Evolutionary conservation across 2,797 vertebrate genomes (phyloP).

Genomic region (Florisuga fusca): DNA sequence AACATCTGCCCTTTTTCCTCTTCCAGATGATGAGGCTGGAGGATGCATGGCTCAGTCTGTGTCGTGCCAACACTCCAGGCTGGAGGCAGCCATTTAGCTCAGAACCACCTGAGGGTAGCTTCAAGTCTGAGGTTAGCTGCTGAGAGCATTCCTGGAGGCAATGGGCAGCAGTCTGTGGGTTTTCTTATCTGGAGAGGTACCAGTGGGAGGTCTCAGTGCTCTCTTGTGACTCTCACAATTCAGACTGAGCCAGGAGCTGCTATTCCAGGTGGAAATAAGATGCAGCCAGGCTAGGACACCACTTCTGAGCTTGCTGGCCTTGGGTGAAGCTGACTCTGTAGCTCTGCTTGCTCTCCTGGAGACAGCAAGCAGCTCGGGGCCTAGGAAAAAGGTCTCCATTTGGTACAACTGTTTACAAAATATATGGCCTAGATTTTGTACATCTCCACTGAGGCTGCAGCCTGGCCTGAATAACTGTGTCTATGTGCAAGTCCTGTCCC

Average conservation of each 20-base stretch:
- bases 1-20: not conserved
- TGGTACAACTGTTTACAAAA: not conserved
- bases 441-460: not conserved
- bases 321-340: not conserved
- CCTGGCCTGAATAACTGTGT: not conserved
- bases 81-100: not conserved
- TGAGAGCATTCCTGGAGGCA: not conserved
- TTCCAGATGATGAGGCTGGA: slow-evolving; percentile 8
- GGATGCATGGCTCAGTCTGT: rapidly evolving
- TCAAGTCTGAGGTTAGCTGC: not conserved
- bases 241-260: not conserved
- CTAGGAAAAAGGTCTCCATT: not conserved
- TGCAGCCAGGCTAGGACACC: not conserved
- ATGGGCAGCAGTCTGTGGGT: not conserved
- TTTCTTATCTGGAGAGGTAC: not conserved
- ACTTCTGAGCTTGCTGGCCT: not conserved
- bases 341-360: not conserved
- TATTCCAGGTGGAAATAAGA: not conserved
- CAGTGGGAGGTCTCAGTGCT: not conserved
- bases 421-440: not conserved
- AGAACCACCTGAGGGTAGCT: not conserved
- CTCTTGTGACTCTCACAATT: not conserved
- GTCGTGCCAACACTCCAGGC: not conserved
- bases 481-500: not conserved
- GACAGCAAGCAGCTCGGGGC: not conserved